Evolutionary conservation across 2,113 vertebrate species (phyloP).

Genomic region (Dipodomys merriami): DNA sequence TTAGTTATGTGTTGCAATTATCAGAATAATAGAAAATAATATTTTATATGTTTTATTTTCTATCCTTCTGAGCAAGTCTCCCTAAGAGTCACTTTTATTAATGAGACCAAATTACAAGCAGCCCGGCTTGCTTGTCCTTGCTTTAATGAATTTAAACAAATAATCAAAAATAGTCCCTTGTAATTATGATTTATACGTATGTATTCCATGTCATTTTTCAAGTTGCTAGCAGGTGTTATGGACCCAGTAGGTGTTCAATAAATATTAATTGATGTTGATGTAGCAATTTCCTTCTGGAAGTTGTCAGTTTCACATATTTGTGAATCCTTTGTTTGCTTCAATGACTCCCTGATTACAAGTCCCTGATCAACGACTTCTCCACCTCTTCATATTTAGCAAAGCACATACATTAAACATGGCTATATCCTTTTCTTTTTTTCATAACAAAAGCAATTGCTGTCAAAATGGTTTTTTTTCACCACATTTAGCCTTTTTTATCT

Average conservation of each 20-base stretch:
- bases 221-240: conserved; percentile 48
- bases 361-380: conserved; percentile 55
- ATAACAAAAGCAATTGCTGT: conserved; percentile 51
- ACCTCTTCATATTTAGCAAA: conserved; percentile 56
- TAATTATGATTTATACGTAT: conserved; percentile 72
- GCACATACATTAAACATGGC: neutral
- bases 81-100: conserved; percentile 71
- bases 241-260: conserved; percentile 68
- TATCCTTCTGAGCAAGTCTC: conserved; percentile 45
- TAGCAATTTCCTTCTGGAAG: conserved; percentile 60
- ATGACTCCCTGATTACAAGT: conserved; percentile 52
- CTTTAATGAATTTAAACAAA: conserved; percentile 75
- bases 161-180: conserved; percentile 63
- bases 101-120: conserved; percentile 70
- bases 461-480: neutral
- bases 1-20: conserved; percentile 37
- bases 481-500: conserved; percentile 35
- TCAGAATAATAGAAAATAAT: conserved; percentile 63
- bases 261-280: conserved; percentile 75
- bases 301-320: conserved; percentile 59
- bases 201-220: conserved; percentile 66
- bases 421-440: conserved; percentile 39
- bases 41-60: conserved; percentile 62
- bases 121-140: conserved; percentile 59
- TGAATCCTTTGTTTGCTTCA: conserved; percentile 58